Base-by-base conservation (phyloP, 2,888 invertebrate species). In the Lepidocyrtinus sp. region DNA sequence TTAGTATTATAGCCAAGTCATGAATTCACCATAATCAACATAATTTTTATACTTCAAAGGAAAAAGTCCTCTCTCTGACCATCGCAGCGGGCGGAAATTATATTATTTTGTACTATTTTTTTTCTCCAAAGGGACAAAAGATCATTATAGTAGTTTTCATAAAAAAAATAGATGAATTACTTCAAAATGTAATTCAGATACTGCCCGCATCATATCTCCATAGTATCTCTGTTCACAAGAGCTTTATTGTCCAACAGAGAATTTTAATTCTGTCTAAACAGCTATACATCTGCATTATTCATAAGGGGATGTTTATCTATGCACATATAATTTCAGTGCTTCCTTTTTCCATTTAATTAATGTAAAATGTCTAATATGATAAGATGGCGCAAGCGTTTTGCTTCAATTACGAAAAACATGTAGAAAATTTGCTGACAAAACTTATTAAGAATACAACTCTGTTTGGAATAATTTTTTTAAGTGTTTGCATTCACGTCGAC, bases 61-160 rank as follows among this genome's bases (percentile, higher is more conserved):
- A 36, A 59, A 17, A 55, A n/a, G 55, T 55, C 55, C 55, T 59
- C 59, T 12, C 73, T 63, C 69, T 73, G 78, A 73, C 78, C 78
- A 79, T 24, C 73, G 55, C 78, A 79, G 78, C 78, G 50, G 78
- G 78, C 73, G 78, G 73, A 79, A 79, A 71, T 77, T 65, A 61
- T 76, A 70, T 70, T 74, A 75, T 75, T 75, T 75, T 75, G 69
- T 70, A 63, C 75, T 63, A 27, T 63, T 21, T 21, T 59, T 59
- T 64, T 46, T 21, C n/a, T n/a, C 24, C 26, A 62, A 64, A 61
- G 21, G 19, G 26, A 26, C 71, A n/a, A n/a, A n/a, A n/a, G n/a
- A n/a, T n/a, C n/a, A n/a, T n/a, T n/a, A n/a, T n/a, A n/a, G n/a
- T n/a, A 67, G 25, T 25, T 1, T 36, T 62, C 9, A 5, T 22